Percentiles rank a stretch among this genome's conserved stretches.
phyloP scores from a whole-genome alignment of 2,888 invertebrate genomes.

The Helleia helle region DNA sequence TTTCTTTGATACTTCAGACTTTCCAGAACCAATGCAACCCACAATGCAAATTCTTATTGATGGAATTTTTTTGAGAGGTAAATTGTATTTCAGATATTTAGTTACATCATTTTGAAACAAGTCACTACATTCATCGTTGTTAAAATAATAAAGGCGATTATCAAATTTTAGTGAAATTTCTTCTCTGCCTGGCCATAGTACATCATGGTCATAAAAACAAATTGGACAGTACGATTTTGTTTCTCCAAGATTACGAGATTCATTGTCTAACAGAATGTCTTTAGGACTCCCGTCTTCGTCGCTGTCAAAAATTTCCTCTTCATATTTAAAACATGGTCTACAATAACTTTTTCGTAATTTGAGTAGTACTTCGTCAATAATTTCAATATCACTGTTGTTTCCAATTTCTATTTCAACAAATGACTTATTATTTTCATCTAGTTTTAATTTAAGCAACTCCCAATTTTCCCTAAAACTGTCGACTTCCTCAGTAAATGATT shows the following conservation, averaged over 20 bases:
- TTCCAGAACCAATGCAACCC: conserved; percentile 72
- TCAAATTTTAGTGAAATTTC: conserved; percentile 65
- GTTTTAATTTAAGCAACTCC: conserved; percentile 49
- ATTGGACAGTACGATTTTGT: conserved; percentile 76
- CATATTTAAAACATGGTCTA: conserved; percentile 31
- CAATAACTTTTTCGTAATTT: conserved; percentile 46
- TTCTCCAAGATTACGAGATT: conserved; percentile 65
- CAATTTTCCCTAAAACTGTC: conserved; percentile 52
- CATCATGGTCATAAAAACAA: conserved; percentile 61
- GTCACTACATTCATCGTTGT: conserved; percentile 57
- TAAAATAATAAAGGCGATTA: conserved; percentile 69
- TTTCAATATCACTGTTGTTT: conserved; percentile 48
- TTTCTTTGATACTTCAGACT: conserved; percentile 57
- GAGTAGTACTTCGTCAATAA: conserved; percentile 46
- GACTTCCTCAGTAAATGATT: conserved; percentile 34
- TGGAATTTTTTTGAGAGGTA: conserved; percentile 57
- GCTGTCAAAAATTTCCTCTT: conserved; percentile 34
- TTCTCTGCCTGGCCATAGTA: conserved; percentile 76
- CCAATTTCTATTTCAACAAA: conserved; percentile 59
- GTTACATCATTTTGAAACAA: conserved; percentile 65
- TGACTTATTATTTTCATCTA: conserved; percentile 49
- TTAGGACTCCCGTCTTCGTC: conserved; percentile 38
- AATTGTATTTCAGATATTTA: conserved; percentile 56
- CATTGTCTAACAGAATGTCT: conserved; percentile 38
- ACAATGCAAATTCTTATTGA: conserved; percentile 72